These are phyloP conservation scores for Stylophora pistillata DNA, from an alignment of 64 coral and sea anemone genomes.

Conservation along the genomic window DNA sequence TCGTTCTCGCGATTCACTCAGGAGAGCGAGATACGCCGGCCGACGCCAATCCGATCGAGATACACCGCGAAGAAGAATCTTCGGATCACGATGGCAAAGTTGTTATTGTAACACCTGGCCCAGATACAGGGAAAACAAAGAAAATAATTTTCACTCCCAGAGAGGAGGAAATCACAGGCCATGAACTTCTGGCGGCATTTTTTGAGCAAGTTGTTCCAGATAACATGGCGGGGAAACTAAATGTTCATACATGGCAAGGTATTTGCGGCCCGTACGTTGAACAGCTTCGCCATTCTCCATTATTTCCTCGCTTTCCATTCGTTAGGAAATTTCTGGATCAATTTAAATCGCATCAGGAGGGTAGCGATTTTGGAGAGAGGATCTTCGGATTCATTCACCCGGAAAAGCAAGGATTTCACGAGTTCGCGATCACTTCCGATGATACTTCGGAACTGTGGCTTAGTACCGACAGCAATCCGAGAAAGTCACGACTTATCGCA, in stretches of 20 bases:
- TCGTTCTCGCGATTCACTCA: background rate
- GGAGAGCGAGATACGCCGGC: background rate
- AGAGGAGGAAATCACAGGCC: constrained; percentile 24
- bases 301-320: constrained; percentile 82
- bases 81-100: constrained; percentile 9
- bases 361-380: constrained; percentile 69
- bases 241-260: constrained; percentile 81
- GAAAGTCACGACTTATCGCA: constrained; percentile 74
- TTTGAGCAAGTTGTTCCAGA: constrained; percentile 84
- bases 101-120: background rate
- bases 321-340: constrained; percentile 30
- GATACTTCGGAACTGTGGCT: constrained; percentile 90
- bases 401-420: constrained; percentile 50
- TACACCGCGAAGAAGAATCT: background rate
- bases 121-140: background rate
- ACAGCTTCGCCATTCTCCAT: constrained; percentile 76
- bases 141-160: background rate
- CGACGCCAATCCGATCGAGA: background rate
- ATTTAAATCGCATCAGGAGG: constrained; percentile 71
- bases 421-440: constrained; percentile 86
- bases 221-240: constrained; percentile 61
- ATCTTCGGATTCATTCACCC: constrained; percentile 85
- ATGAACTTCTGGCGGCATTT: constrained; percentile 66
- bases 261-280: constrained; percentile 79
- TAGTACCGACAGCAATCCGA: constrained; percentile 75